phyloP scores from a whole-genome alignment of 2,113 vertebrate species.

The Rafetus swinhoei region DNA sequence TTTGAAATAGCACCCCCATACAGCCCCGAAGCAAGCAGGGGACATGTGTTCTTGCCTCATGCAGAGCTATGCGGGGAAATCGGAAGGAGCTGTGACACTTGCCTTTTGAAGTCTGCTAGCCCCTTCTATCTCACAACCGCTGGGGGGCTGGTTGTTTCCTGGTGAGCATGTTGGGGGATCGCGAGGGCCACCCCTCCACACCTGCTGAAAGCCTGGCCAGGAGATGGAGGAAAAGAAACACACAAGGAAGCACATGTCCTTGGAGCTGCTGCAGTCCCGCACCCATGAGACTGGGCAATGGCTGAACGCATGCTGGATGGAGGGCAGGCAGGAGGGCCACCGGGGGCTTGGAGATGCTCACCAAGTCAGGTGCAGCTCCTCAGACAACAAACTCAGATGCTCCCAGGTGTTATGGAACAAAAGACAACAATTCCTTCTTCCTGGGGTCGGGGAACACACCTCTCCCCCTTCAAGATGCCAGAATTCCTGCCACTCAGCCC shows the following conservation, averaged over 20 bases:
- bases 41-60: not conserved
- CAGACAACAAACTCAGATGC: not conserved
- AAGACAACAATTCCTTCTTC: not conserved
- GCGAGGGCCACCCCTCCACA: not conserved
- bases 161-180: not conserved
- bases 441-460: not conserved
- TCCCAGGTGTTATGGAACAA: not conserved
- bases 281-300: not conserved
- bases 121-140: not conserved
- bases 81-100: not conserved
- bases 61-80: not conserved
- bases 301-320: not conserved
- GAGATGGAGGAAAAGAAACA: not conserved
- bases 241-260: not conserved
- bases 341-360: accelerated
- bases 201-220: not conserved
- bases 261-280: not conserved
- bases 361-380: not conserved
- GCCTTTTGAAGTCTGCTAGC: not conserved
- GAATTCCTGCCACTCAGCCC: not conserved
- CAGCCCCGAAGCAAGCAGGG: not conserved
- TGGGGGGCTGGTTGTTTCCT: not conserved
- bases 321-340: not conserved
- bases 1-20: accelerated
- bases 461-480: not conserved